Evolutionary conservation across 2,113 vertebrate species (phyloP), one percentile per base, ranked within the genome.

Genomic region (Rattus rattus): DNA sequence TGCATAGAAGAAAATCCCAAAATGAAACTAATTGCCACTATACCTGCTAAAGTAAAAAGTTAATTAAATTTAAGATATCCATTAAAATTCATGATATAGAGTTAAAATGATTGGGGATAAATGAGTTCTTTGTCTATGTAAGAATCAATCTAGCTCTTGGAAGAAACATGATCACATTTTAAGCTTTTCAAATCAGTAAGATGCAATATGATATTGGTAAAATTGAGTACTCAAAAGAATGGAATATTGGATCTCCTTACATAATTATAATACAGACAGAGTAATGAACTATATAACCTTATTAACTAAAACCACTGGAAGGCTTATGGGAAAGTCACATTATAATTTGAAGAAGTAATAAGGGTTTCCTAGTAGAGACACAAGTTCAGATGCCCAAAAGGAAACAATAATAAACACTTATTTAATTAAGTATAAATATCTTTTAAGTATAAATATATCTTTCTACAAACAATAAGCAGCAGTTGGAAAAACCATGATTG

Each of bases 141-240:
- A 90, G 16, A 7, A 75, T 19, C 47, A 12, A 75, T 20, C 9
- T 36, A 86, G 83, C n/a, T 36, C 22, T 39, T 14, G 5, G 28
- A 3, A 2, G 61, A 49, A 94, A 65, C 12, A 30, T 36, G 47
- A 88, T 16, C 10, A 39, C 28, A 63, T 30, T 72, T 59, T 59
- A 43, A 47, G 7, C 59, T 33, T 76, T 90, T 90, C 49, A 92
- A 81, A 92, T 94, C 56, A 83, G 10, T 84, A 56, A 92, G 63
- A n/a, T 92, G 12, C 30, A 69, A 54, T 67, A 87, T 63, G 36
- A 10, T 54, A 79, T 4, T 54, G 16, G 16, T 19, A 70, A 96
- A 92, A 90, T 56, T 26, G 8, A 2, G 43, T 83, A 90, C 28
- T 63, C 7, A 61, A 81, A 77, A 72, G 11, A 88, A 70, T 54